These are phyloP conservation scores for Phycodurus eques DNA, from an alignment of 2,113 vertebrate species.

Conservation along the genomic window DNA sequence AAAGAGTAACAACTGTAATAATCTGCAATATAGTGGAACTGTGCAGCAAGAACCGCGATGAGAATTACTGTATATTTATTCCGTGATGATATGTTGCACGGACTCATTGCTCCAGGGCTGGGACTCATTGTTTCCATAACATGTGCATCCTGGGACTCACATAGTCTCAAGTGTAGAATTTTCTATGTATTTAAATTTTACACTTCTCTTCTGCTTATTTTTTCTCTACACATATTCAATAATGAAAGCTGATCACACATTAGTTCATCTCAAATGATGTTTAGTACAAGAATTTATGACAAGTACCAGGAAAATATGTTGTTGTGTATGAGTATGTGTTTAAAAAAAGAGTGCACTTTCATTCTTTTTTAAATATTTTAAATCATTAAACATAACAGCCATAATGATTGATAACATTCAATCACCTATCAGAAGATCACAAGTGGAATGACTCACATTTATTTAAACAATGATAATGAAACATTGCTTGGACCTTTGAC, in stretches of 20 bases:
- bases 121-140: too few species aligned
- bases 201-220: neutral
- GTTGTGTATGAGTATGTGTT: neutral
- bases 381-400: neutral
- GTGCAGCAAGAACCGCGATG: too few species aligned
- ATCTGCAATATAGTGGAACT: too few species aligned
- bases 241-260: neutral
- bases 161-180: too few species aligned
- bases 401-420: neutral
- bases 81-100: too few species aligned
- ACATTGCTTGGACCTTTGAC: conserved; percentile 27
- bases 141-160: too few species aligned
- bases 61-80: too few species aligned
- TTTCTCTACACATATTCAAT: neutral
- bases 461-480: neutral
- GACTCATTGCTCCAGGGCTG: too few species aligned
- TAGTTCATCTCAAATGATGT: neutral
- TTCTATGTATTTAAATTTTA: neutral
- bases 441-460: neutral
- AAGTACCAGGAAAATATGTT: neutral
- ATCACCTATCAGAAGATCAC: neutral
- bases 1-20: too few species aligned
- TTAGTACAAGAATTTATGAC: neutral
- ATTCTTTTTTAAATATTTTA: neutral
- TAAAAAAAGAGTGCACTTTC: neutral